These are phyloP conservation scores for Urocyon cinereoargenteus DNA, from an alignment of 2,797 vertebrate genomes.

Conservation along the genomic window DNA sequence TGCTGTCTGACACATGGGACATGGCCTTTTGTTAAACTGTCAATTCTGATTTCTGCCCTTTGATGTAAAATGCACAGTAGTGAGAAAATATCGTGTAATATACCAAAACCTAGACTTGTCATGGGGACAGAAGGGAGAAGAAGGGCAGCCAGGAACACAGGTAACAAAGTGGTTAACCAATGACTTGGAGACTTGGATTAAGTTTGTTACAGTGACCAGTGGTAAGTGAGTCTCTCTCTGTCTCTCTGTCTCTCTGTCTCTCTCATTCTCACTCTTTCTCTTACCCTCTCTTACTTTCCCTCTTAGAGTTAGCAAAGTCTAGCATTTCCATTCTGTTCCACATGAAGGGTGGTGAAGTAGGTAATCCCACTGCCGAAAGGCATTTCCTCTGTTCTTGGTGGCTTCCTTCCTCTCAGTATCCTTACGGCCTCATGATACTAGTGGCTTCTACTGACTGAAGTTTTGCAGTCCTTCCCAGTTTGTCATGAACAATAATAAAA, in stretches of 20 bases:
- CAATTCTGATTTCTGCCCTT: constrained; percentile 82
- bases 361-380: rapidly evolving
- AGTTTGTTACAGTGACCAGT: not conserved
- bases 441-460: not conserved
- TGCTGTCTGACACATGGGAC: not conserved
- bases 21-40: constrained; percentile 77
- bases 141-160: constrained; percentile 37
- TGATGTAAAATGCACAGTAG: constrained; percentile 78
- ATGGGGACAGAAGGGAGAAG: constrained; percentile 28
- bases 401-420: not conserved
- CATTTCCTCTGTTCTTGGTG: not conserved
- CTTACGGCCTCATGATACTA: not conserved
- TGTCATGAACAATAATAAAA: not conserved
- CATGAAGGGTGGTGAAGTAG: not conserved
- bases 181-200: not conserved
- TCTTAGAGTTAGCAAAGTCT: not conserved
- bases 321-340: not conserved
- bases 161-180: not conserved
- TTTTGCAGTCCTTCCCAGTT: not conserved
- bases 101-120: constrained; percentile 79
- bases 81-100: constrained; percentile 83
- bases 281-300: not conserved
- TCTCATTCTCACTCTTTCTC: not conserved
- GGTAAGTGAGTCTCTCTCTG: not conserved
- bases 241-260: not conserved